These are phyloP conservation scores for Drosophila santomea DNA, from an alignment of 1,140 invertebrate genomes.

Conservation along the genomic window DNA sequence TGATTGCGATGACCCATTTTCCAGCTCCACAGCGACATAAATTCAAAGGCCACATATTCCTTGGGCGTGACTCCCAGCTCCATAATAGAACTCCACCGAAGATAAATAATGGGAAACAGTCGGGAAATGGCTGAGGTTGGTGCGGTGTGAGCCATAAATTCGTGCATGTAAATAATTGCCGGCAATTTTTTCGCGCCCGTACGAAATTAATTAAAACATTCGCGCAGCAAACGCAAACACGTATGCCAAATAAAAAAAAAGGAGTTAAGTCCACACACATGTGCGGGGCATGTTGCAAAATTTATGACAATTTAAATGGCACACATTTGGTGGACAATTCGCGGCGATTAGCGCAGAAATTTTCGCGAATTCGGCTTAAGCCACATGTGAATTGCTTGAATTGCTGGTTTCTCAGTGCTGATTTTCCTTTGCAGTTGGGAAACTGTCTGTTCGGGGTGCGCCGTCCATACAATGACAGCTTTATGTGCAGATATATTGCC, in stretches of 20 bases:
- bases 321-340: conserved; percentile 79
- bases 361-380: conserved; percentile 72
- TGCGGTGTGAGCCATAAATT: conserved; percentile 65
- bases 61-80: conserved; percentile 2
- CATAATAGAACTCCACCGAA: conserved; percentile 28
- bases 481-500: conserved; percentile 49
- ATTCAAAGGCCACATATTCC: conserved; percentile 5
- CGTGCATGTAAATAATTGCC: conserved; percentile 74
- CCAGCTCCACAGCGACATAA: conserved; percentile 8
- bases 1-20: conserved; percentile 24
- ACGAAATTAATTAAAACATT: conserved; percentile 77
- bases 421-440: conserved; percentile 44
- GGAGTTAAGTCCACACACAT: conserved; percentile 43
- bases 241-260: conserved; percentile 28
- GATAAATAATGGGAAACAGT: conserved; percentile 46
- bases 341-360: conserved; percentile 77
- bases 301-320: conserved; percentile 83
- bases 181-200: conserved; percentile 58
- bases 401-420: neutral
- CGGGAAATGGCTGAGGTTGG: conserved; percentile 49
- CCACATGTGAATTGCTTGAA: conserved; percentile 16
- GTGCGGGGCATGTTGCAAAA: conserved; percentile 63
- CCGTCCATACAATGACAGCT: conserved; percentile 52
- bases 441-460: conserved; percentile 54
- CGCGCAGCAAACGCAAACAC: conserved; percentile 8